phyloP scores from a whole-genome alignment of 2,113 vertebrate genomes.

The Brachyhypopomus gauderio region DNA sequence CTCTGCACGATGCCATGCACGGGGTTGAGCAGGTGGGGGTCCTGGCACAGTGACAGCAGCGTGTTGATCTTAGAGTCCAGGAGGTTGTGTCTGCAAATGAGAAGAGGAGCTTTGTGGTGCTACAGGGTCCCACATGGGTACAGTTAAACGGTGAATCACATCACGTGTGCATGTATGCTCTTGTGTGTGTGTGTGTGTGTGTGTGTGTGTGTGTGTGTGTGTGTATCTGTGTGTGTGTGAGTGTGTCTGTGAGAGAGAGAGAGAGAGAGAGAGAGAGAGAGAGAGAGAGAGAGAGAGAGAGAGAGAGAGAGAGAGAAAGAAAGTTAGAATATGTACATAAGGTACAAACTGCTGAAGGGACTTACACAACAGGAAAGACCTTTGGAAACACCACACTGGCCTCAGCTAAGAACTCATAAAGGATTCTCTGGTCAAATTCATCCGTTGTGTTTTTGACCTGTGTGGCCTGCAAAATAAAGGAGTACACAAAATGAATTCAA shows the following conservation, averaged over 20 bases:
- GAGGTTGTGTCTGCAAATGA: constrained; percentile 85
- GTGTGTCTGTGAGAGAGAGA: too few relatives aligned
- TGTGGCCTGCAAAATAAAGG: constrained; percentile 78
- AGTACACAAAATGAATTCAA: not conserved
- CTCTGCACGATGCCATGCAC: constrained; percentile 96
- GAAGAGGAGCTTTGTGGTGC: not conserved
- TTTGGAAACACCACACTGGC: constrained; percentile 97
- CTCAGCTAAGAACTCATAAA: constrained; percentile 96
- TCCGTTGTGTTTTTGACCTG: constrained; percentile 96
- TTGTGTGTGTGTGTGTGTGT: not conserved
- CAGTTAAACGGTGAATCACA: too few relatives aligned
- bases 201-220: not conserved
- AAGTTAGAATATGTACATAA: not conserved
- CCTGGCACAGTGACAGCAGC: constrained; percentile 93
- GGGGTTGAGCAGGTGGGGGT: constrained; percentile 93
- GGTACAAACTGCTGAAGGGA: constrained; percentile 46
- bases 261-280: too few relatives aligned
- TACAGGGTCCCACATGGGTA: too few relatives aligned
- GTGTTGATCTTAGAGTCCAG: constrained; percentile 98
- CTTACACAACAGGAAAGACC: constrained; percentile 98
- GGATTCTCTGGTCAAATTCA: constrained; percentile 95
- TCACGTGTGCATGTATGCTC: too few relatives aligned
- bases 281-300: too few relatives aligned
- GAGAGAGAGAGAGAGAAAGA: not conserved
- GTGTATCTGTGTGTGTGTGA: too few relatives aligned